Conservation (phyloP, 2,113 vertebrate species). For the Mus pahari region DNA sequence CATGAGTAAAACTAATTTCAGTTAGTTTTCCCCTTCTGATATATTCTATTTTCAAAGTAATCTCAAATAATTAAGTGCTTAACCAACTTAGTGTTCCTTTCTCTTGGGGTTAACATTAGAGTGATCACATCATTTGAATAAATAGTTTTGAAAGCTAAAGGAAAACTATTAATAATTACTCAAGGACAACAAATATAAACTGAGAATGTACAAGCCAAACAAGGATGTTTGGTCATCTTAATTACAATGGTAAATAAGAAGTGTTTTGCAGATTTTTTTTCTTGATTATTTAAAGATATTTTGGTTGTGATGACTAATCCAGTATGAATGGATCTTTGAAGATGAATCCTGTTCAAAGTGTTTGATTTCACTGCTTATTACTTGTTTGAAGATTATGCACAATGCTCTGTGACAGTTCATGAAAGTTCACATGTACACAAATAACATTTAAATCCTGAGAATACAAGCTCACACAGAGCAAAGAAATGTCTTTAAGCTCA, state of each 20-base stretch:
- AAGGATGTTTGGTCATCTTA: conserved; percentile 12
- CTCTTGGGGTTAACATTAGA: background rate
- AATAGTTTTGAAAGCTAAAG: background rate
- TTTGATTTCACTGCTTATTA: background rate
- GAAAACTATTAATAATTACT: conserved; percentile 8
- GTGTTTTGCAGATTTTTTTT: conserved; percentile 6
- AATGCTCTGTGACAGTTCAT: background rate
- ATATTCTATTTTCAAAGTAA: conserved; percentile 26
- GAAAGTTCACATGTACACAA: background rate
- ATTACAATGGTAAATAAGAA: background rate
- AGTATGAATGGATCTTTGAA: conserved; percentile 23
- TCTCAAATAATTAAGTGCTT: background rate
- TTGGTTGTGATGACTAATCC: background rate
- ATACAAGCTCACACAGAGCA: background rate
- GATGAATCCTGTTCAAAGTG: background rate
- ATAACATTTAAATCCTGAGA: conserved; percentile 27
- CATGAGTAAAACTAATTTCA: background rate
- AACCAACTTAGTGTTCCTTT: background rate
- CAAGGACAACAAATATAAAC: conserved; percentile 10
- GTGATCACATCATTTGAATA: background rate
- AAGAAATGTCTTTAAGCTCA: background rate
- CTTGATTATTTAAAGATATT: background rate
- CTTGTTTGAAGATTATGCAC: background rate
- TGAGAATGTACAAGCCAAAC: background rate
- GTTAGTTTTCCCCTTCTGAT: background rate